Percentiles rank a stretch among this genome's conserved stretches.
Conservation (phyloP, 2,888 invertebrate species). For the Dryadula phaetusa region DNA sequence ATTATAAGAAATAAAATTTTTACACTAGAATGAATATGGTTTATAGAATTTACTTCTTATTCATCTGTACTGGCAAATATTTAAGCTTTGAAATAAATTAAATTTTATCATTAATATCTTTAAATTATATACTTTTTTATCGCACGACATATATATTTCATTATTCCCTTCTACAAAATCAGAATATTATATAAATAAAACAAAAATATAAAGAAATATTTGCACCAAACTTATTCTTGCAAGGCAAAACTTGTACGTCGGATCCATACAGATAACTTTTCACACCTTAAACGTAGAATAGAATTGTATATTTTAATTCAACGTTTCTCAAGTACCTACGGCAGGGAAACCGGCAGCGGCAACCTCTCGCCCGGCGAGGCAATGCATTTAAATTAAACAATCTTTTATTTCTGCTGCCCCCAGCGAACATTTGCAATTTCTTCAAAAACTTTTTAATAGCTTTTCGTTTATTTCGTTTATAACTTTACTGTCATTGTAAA, state of each 20-base stretch:
- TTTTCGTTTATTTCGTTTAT: conserved; percentile 11
- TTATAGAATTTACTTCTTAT: too few species aligned
- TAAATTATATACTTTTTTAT: too few species aligned
- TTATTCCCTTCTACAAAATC: not conserved
- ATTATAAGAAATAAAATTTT: too few species aligned
- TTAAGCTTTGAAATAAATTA: too few species aligned
- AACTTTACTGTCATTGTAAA: conserved; percentile 4
- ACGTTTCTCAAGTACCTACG: conserved; percentile 17
- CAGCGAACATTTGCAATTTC: conserved; percentile 17
- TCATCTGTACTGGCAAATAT: too few species aligned
- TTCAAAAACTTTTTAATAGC: conserved; percentile 24
- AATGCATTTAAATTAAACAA: conserved; percentile 39
- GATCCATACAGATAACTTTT: conserved; percentile 17
- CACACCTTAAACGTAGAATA: conserved; percentile 21
- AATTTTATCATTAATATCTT: too few species aligned
- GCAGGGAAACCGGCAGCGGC: conserved; percentile 2
- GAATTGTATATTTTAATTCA: conserved; percentile 28
- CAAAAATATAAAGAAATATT: too few species aligned
- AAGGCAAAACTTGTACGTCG: not conserved
- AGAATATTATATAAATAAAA: not conserved
- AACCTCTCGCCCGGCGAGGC: conserved; percentile 25
- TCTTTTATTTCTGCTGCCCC: conserved; percentile 31
- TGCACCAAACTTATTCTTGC: not conserved
- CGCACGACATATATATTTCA: too few species aligned
- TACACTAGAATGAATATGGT: too few species aligned